Evolutionary conservation across 35 echinoderm and acorn worm species (phyloP), one percentile per base, ranked within the genome.

Genomic region (Heliocidaris tuberculata): DNA sequence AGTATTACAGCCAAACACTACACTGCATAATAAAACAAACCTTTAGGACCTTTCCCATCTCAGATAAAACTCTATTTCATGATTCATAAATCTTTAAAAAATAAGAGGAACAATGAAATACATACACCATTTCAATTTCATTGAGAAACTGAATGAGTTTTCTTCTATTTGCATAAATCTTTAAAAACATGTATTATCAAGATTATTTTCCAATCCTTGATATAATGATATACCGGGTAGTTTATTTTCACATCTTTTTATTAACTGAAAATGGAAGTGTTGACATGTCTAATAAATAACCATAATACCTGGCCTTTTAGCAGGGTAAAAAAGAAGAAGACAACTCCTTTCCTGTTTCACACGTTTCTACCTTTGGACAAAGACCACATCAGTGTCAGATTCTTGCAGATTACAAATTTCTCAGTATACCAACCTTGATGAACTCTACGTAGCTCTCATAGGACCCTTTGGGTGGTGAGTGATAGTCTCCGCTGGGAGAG

Each of bases 381-480:
- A 42, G 35, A 42, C 35, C 35, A 42, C 35, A 56, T 56, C 8
- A 13, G 52, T 56, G 10, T 13, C 52, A 56, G 11, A 56, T 56
- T 2, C 2, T 56, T 56, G 0, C 11, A 78, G 27, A n/a, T 78
- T 7, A 78, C 65, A 27, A n/a, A 78, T 78, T 27, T 78, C 21
- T 78, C 21, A 78, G 17, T 78, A 78, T 78, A 78, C 65, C 8
- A 93, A 99, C 98, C 95, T 99, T 97, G 30, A 99, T 99, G 90
- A 99, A 99, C 65, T 99, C 98, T 30, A 99, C 42, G 92, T 99
- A 99, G 61, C 96, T 96, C 29, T 99, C 98, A 94, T 99, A 96
- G 17, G 95, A 88, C 2, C 98, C 97, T 60, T 97, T 97, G 17
- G 98, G 98, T 86, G 98, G 98, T 10, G 95, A 94, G 60, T 97